phyloP scores from a whole-genome alignment of 2,888 invertebrate species.

The Keiferia lycopersicella region DNA sequence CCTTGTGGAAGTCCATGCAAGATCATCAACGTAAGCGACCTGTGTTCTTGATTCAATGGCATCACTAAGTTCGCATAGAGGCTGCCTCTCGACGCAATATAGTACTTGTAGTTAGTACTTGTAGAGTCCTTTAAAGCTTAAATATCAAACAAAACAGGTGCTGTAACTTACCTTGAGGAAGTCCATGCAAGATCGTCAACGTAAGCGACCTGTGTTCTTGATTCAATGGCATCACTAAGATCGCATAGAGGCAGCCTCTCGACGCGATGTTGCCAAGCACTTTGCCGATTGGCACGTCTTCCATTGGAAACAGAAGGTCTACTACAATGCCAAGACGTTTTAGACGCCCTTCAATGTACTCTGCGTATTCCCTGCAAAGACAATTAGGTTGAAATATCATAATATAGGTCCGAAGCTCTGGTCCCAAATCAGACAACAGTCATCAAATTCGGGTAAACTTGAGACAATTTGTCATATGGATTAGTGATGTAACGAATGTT shows the following conservation, averaged over 20 bases:
- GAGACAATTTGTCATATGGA: too few species aligned
- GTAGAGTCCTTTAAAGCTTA: neutral
- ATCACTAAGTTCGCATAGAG: constrained; percentile 94
- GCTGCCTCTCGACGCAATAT: constrained; percentile 91
- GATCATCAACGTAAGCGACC: constrained; percentile 94
- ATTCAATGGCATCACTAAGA: constrained; percentile 92
- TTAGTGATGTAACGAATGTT: too few species aligned
- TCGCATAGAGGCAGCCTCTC: constrained; percentile 94
- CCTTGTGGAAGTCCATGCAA: constrained; percentile 95
- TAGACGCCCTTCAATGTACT: constrained; percentile 90
- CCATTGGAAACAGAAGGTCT: constrained; percentile 94
- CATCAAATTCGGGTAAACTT: too few species aligned
- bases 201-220: constrained; percentile 93
- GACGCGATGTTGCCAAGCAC: constrained; percentile 93
- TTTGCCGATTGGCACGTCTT: constrained; percentile 89
- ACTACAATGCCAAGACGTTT: constrained; percentile 90
- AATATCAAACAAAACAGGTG: neutral
- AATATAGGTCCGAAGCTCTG: too few species aligned
- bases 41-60: constrained; percentile 91
- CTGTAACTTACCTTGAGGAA: constrained; percentile 88
- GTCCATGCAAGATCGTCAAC: constrained; percentile 93
- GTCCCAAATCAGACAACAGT: too few species aligned
- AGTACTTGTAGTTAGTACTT: neutral
- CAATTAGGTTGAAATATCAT: too few species aligned
- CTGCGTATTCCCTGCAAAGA: constrained; percentile 88